phyloP scores from a whole-genome alignment of 2,113 vertebrate species.

The Ptilonorhynchus violaceus region DNA sequence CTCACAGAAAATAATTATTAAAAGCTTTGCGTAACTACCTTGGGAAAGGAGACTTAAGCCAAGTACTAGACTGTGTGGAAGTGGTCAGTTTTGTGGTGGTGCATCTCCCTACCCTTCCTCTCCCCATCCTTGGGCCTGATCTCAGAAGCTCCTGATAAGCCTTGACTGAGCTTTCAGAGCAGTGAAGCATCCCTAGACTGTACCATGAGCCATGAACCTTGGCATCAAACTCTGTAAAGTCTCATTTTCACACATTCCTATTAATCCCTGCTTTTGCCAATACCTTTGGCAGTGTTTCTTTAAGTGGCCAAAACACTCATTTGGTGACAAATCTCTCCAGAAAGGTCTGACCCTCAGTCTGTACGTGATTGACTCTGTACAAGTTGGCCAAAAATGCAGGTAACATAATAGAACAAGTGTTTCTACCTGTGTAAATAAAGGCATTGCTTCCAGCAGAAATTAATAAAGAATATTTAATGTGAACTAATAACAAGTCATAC shows the following conservation, averaged over 20 bases:
- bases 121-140: not conserved
- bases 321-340: not conserved
- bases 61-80: not conserved
- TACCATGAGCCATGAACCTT: not conserved
- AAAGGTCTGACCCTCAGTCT: not conserved
- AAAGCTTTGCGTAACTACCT: not conserved
- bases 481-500: not conserved
- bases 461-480: not conserved
- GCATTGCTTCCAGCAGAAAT: not conserved
- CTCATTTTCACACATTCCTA: not conserved
- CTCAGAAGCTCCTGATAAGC: not conserved
- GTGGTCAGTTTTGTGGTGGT: not conserved
- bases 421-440: not conserved
- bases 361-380: not conserved
- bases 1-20: not conserved
- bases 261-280: not conserved
- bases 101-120: no score
- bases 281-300: not conserved
- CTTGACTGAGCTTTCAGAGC: not conserved
- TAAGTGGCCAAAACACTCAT: not conserved
- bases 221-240: not conserved
- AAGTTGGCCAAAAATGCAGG: not conserved
- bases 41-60: not conserved
- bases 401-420: not conserved
- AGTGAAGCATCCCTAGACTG: not conserved